Conservation (phyloP, 2,113 vertebrate genomes). For the Melozone crissalis region DNA sequence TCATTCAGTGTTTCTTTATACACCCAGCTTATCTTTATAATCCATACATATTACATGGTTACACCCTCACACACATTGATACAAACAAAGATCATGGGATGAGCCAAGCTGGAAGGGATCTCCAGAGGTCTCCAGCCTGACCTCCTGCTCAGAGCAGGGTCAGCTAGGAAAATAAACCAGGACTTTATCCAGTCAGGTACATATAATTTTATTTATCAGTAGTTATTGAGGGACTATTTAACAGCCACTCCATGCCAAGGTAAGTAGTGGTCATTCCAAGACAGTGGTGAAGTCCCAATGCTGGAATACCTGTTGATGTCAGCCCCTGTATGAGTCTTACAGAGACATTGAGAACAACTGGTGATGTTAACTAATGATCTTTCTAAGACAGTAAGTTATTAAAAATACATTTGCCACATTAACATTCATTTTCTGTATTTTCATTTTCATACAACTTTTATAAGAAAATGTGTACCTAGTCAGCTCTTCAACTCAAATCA, state of each 20-base stretch:
- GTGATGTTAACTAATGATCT: neutral
- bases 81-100: neutral
- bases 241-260: neutral
- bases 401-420: neutral
- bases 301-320: rapidly evolving
- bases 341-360: neutral
- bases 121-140: neutral
- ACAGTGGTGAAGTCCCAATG: no score
- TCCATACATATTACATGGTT: neutral
- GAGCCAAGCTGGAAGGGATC: neutral
- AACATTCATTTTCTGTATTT: neutral
- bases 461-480: neutral
- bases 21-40: neutral
- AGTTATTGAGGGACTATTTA: neutral
- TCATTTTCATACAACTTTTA: neutral
- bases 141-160: neutral
- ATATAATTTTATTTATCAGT: neutral
- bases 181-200: neutral
- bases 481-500: neutral
- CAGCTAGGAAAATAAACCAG: neutral
- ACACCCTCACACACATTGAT: neutral
- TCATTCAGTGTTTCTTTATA: neutral
- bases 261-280: neutral
- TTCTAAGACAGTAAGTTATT: neutral
- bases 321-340: rapidly evolving